These are phyloP conservation scores for Callionymus lyra DNA, from an alignment of 2,113 vertebrate species.

Conservation along the genomic window DNA sequence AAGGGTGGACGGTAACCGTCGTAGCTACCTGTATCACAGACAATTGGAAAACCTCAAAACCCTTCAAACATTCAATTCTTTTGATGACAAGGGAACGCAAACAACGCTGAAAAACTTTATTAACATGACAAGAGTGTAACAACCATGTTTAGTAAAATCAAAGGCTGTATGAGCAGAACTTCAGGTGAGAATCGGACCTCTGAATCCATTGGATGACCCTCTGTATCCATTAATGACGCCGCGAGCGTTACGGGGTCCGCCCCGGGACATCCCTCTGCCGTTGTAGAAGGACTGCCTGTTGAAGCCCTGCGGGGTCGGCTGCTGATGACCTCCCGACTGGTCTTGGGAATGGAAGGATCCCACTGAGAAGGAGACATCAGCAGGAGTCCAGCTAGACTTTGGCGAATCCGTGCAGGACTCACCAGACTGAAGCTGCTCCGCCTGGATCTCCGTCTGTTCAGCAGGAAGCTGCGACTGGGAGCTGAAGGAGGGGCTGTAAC, in stretches of 20 bases:
- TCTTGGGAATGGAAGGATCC: conserved; percentile 90
- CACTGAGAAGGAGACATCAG: conserved; percentile 61
- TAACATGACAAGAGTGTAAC: no score
- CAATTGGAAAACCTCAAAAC: no score
- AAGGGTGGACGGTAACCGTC: conserved; percentile 90
- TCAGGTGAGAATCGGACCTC: conserved; percentile 63
- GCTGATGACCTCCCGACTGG: conserved; percentile 80
- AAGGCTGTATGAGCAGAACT: neutral
- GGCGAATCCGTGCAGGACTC: conserved; percentile 16
- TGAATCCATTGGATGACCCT: conserved; percentile 88
- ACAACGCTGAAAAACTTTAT: no score
- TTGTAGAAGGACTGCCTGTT: conserved; percentile 90
- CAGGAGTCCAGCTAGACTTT: neutral
- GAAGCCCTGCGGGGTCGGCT: conserved; percentile 80
- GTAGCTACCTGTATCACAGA: conserved; percentile 76
- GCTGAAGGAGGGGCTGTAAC: conserved; percentile 88
- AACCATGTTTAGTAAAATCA: neutral
- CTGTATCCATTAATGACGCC: conserved; percentile 92
- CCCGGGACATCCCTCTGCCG: conserved; percentile 85
- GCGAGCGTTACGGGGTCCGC: conserved; percentile 82
- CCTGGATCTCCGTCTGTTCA: conserved; percentile 86
- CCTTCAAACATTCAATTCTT: no score
- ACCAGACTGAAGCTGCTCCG: conserved; percentile 92
- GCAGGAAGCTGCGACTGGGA: conserved; percentile 79
- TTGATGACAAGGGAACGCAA: neutral